Evolutionary conservation across 2,888 invertebrate species (phyloP), one percentile per base, ranked within the genome.

Genomic region (Trisateles emortualis): DNA sequence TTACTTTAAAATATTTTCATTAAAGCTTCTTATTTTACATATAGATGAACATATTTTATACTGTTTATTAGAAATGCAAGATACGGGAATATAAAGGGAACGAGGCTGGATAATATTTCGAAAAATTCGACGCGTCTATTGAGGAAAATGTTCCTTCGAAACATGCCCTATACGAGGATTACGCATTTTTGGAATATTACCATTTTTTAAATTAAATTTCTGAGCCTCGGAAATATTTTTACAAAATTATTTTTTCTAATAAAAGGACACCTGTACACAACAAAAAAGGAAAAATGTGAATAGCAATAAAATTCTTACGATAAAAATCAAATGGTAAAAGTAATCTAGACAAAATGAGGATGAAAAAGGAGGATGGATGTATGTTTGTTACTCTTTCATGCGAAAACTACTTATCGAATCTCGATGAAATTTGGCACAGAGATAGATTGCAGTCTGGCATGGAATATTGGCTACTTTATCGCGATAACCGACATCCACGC

Each of bases 281-380:
- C 26, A 8, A 8, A 6, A 36, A 65, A 57, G 45, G 48, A 39
- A 60, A 43, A 65, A 19, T 42, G 50, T 52, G 14, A 47, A 29
- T 45, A 16, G 48, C 62, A 57, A 61, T 66, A 52, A 53, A 29
- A 32, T 26, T 9, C 43, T 49, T 33, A 13, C 56, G 50, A 68
- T 59, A 65, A 68, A 51, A 47, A 60, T 68, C 57, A 64, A 54
- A 54, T 54, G 46, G 49, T 52, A 61, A 65, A 53, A 22, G 50
- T 65, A 59, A 65, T 58, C 61, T 39, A 36, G 9, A n/a, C 33
- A 36, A 46, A n/a, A n/a, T n/a, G n/a, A n/a, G n/a, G n/a, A n/a
- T n/a, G n/a, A n/a, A n/a, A n/a, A n/a, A n/a, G n/a, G n/a, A n/a
- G n/a, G n/a, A n/a, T n/a, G n/a, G n/a, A n/a, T n/a, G n/a, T n/a